Evolutionary conservation across 2,113 vertebrate species (phyloP).

Genomic region (Pollimyrus isidori): DNA sequence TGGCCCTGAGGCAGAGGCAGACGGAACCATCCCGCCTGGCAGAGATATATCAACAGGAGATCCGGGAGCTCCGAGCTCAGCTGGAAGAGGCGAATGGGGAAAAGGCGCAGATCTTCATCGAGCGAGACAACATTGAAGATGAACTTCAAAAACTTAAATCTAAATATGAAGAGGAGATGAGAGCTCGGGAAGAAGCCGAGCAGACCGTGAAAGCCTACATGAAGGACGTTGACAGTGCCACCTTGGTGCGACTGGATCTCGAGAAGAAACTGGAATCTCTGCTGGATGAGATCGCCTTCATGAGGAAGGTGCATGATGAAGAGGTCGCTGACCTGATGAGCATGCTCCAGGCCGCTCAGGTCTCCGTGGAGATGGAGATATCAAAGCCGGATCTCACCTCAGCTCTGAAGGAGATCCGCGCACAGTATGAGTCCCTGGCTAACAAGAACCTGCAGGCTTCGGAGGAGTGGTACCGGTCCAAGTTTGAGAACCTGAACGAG

Average conservation of each 20-base stretch:
- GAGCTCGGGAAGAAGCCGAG: constrained; percentile 61
- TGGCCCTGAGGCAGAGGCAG: constrained; percentile 64
- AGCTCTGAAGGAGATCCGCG: constrained; percentile 77
- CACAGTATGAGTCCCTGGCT: constrained; percentile 76
- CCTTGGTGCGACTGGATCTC: constrained; percentile 63
- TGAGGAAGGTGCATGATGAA: constrained; percentile 72
- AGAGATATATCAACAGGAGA: constrained; percentile 69
- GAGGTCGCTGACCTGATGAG: constrained; percentile 73
- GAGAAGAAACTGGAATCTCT: constrained; percentile 72
- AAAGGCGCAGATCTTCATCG: constrained; percentile 63
- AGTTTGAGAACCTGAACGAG: constrained; percentile 73
- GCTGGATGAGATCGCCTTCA: constrained; percentile 70
- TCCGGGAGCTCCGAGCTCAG: constrained; percentile 65
- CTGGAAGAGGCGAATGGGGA: constrained; percentile 65
- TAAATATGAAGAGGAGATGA: constrained; percentile 62
- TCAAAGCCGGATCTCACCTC: constrained; percentile 73
- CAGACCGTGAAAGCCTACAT: constrained; percentile 60
- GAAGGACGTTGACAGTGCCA: constrained; percentile 71
- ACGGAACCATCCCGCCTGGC: constrained; percentile 61
- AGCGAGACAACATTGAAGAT: constrained; percentile 69
- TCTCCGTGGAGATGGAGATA: constrained; percentile 60
- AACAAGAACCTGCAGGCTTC: constrained; percentile 81
- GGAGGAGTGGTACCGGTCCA: constrained; percentile 81
- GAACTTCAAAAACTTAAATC: constrained; percentile 62
- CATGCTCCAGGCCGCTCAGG: constrained; percentile 65